These are phyloP conservation scores for Ophion ellenae DNA, from an alignment of 2,888 invertebrate genomes.

Conservation along the genomic window DNA sequence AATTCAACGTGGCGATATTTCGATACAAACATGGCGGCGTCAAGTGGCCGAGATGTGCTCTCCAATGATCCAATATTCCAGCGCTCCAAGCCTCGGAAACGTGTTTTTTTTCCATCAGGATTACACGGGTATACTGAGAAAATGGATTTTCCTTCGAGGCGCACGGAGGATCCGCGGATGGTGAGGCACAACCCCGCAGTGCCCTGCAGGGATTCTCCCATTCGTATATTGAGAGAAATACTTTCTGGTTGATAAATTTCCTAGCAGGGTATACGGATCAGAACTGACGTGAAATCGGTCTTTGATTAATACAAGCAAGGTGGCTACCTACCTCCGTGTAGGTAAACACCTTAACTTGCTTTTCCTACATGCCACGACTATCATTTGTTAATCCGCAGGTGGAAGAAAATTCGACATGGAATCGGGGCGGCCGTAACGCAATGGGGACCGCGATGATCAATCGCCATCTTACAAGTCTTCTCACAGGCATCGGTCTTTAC, in stretches of 20 bases:
- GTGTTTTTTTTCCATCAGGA: neutral
- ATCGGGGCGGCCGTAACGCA: neutral
- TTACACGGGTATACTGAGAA: neutral
- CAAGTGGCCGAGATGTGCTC: neutral
- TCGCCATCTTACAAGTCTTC: neutral
- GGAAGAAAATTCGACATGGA: neutral
- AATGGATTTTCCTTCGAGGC: neutral
- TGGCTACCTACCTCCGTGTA: neutral
- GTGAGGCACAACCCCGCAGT: neutral
- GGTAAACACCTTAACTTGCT: neutral
- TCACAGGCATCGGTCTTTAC: neutral
- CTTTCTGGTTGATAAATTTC: neutral
- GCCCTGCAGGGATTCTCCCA: neutral
- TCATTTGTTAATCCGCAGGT: neutral
- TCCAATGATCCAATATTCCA: neutral
- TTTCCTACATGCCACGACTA: neutral
- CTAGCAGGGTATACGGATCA: neutral
- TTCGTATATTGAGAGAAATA: neutral
- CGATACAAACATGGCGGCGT: neutral
- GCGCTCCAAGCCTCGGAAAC: neutral
- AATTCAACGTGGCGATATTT: neutral
- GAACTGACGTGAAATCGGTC: neutral
- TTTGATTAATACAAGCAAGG: neutral
- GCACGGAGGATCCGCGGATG: neutral
- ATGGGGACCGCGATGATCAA: neutral